Evolutionary conservation across 1,140 invertebrate genomes (phyloP).

Genomic region (Drosophila sechellia): DNA sequence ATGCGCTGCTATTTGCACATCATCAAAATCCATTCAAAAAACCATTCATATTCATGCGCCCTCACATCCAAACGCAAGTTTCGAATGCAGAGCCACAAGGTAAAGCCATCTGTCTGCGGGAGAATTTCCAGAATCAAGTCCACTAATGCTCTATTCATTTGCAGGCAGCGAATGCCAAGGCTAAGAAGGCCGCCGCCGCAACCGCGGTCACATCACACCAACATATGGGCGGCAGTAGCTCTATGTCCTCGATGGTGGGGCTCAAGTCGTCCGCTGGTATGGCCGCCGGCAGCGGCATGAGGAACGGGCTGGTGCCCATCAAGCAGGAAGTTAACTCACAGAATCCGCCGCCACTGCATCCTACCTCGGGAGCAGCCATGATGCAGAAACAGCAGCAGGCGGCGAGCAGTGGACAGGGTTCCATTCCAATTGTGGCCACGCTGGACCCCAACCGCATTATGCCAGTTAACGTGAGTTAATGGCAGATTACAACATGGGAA

Average conservation of each 20-base stretch:
- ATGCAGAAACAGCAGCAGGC: conserved; percentile 76
- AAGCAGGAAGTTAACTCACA: conserved; percentile 81
- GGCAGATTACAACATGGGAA: no score
- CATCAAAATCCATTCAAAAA: conserved; percentile 8
- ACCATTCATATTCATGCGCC: conserved; percentile 9
- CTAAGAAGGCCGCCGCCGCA: conserved; percentile 82
- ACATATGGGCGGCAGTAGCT: conserved; percentile 32
- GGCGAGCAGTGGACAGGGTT: conserved; percentile 52
- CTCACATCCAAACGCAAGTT: conserved; percentile 25
- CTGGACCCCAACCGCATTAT: conserved; percentile 84
- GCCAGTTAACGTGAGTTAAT: conserved; percentile 77
- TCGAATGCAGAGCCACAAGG: conserved; percentile 70
- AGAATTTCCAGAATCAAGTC: neutral
- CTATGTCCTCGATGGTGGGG: conserved; percentile 6
- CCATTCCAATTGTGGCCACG: conserved; percentile 83
- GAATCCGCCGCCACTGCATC: conserved; percentile 77
- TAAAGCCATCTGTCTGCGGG: conserved; percentile 40
- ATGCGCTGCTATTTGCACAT: conserved; percentile 39
- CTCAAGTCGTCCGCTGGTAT: conserved; percentile 33
- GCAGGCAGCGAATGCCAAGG: conserved; percentile 78
- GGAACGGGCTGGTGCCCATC: conserved; percentile 63
- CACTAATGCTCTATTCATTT: conserved; percentile 14
- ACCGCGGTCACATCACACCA: conserved; percentile 65
- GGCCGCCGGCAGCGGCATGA: conserved; percentile 45
- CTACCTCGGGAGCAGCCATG: conserved; percentile 57